phyloP scores from a whole-genome alignment of 2,888 invertebrate genomes.

The Anthrax anthrax region DNA sequence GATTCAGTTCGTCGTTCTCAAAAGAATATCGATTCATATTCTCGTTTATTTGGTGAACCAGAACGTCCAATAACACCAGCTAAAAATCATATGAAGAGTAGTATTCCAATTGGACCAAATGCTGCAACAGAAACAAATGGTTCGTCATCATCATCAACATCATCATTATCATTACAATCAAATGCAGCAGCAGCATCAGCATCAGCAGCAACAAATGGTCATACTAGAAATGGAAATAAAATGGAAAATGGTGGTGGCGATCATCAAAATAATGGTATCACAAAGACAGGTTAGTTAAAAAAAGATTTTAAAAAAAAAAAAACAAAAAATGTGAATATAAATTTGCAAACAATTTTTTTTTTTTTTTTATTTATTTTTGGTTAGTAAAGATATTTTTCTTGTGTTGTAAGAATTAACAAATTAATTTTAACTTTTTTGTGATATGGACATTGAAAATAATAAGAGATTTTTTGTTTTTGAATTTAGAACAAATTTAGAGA shows the following conservation, averaged over 20 bases:
- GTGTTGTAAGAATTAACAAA: too few relatives aligned
- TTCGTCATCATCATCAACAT: constrained; percentile 28
- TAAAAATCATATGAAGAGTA: constrained; percentile 42
- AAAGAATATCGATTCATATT: constrained; percentile 38
- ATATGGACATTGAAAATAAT: too few relatives aligned
- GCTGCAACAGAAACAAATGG: constrained; percentile 20
- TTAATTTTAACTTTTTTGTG: too few relatives aligned
- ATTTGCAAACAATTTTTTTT: background rate
- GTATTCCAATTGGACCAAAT: constrained; percentile 36
- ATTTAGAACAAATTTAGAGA: too few relatives aligned
- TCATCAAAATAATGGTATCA: constrained; percentile 21
- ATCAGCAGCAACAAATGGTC: constrained; percentile 20
- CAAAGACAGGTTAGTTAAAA: constrained; percentile 24
- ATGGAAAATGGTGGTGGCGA: constrained; percentile 6
- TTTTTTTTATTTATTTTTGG: too few relatives aligned
- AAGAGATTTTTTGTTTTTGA: too few relatives aligned
- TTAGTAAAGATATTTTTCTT: too few relatives aligned
- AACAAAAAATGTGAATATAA: background rate
- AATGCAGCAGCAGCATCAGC: constrained; percentile 19
- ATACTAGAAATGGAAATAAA: constrained; percentile 7
- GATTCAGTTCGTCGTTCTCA: constrained; percentile 29
- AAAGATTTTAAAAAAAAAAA: background rate
- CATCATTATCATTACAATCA: constrained; percentile 30
- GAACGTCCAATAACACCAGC: constrained; percentile 38
- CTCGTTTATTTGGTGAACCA: constrained; percentile 41